Evolutionary conservation across 2,113 vertebrate genomes (phyloP), one percentile per base, ranked within the genome.

Genomic region (Varanus komodoensis): DNA sequence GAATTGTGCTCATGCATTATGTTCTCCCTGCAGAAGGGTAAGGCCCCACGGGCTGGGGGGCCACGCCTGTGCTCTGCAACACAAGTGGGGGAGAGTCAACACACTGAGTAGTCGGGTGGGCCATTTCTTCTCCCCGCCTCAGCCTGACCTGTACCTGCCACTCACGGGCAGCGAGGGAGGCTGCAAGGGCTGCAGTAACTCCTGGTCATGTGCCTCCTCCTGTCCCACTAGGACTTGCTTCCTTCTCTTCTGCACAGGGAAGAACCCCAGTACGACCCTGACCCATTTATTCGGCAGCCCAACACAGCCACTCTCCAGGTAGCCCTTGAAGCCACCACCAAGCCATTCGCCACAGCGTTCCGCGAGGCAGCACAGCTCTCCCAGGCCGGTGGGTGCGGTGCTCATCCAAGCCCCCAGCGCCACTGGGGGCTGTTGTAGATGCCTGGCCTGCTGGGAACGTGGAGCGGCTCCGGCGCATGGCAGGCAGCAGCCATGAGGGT

Each of bases 1-100:
- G 94, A 83, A 44, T 96, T 92, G 93, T 97, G 74, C 27, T 97
- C 84, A 84, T 97, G 91, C 25, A 93, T 48, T 88, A 92, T 89
- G 86, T 87, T 91, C 82, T 97, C 11, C 93, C 96, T 94, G 95
- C 86, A 88, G 92, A 92, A 78, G 96, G 97, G 93, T 97, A 98
- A 97, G 97, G 92, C 92, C 95, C 77, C 93, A 94, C 93, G 91
- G 52, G 48, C 92, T 90, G 64, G 95, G 90, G 52, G 93, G 94
- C 15, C 0, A 19, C 15, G 15, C 2, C 5, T 19, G 61, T 61
- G 57, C 95, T 90, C 87, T 84, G 4, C 91, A 95, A 83, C 93
- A 94, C 83, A 95, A 79, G 64, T 73, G 90, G 92, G 89, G 95
- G 95, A 4, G 94, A 94, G 93, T 21, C 15, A 64, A 94, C 94